Conservation (phyloP, 2,113 vertebrate genomes). For the Aphelocoma coerulescens region DNA sequence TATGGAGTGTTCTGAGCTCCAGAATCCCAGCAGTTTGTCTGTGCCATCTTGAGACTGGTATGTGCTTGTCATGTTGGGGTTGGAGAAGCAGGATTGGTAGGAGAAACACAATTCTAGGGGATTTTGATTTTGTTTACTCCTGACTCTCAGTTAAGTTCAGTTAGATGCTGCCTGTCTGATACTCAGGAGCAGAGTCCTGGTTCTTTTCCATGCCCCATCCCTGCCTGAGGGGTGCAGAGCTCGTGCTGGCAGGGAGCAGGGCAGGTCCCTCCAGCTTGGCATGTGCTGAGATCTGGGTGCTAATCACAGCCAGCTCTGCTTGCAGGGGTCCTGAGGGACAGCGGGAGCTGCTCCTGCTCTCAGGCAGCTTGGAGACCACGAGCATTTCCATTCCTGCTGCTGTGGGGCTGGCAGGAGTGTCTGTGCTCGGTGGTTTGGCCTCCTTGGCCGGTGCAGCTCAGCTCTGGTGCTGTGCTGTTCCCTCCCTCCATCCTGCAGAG, state of each 20-base stretch:
- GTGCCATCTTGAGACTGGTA: neutral
- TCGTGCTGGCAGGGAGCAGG: neutral
- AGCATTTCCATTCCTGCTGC: neutral
- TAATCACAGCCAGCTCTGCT: fast-evolving
- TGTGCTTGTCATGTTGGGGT: too few species aligned
- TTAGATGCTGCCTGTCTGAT: neutral
- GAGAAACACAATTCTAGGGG: neutral
- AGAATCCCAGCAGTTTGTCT: neutral
- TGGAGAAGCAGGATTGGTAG: neutral
- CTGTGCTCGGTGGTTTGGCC: neutral
- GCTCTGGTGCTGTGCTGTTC: fast-evolving
- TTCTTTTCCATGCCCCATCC: neutral
- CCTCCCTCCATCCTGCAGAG: neutral
- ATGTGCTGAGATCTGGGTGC: fast-evolving
- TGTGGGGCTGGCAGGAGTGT: neutral
- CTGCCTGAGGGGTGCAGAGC: neutral
- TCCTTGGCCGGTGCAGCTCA: neutral
- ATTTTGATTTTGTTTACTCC: neutral
- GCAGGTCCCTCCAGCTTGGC: neutral
- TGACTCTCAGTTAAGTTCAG: neutral
- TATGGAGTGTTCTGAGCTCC: neutral
- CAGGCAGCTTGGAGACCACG: neutral
- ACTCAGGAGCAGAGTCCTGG: neutral
- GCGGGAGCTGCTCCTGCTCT: neutral
- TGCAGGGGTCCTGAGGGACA: fast-evolving